phyloP scores from a whole-genome alignment of 2,113 vertebrate genomes.

The Forbesichthys papilliferus region DNA sequence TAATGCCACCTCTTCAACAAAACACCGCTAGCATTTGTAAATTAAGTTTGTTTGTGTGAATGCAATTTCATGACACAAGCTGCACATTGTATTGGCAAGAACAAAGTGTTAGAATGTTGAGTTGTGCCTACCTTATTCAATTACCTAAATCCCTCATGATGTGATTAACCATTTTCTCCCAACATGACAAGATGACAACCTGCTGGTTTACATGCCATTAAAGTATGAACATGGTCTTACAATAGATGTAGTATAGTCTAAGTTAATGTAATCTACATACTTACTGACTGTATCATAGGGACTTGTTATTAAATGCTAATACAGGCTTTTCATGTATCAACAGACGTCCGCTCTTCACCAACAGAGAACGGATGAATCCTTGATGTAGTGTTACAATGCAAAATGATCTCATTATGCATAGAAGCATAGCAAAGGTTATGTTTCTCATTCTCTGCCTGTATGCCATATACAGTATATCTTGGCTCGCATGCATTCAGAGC shows the following conservation, averaged over 20 bases:
- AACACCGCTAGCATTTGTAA: too few relatives aligned
- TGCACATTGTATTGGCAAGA: too few relatives aligned
- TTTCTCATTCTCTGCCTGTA: too few relatives aligned
- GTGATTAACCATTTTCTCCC: neutral
- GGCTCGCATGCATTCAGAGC: too few relatives aligned
- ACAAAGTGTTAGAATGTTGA: too few relatives aligned
- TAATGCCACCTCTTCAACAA: too few relatives aligned
- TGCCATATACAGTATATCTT: too few relatives aligned
- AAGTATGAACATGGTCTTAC: neutral
- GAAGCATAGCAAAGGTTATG: neutral
- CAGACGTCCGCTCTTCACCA: constrained; percentile 28
- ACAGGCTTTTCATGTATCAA: constrained; percentile 48
- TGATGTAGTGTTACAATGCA: constrained; percentile 49
- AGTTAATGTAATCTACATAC: constrained; percentile 16
- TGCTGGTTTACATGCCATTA: neutral
- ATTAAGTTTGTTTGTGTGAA: too few relatives aligned
- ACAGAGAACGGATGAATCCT: constrained; percentile 29
- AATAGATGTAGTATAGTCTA: constrained; percentile 22
- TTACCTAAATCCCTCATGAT: neutral
- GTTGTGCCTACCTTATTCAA: too few relatives aligned
- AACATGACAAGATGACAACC: neutral
- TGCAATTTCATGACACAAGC: too few relatives aligned
- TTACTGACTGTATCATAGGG: neutral
- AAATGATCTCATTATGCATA: constrained; percentile 36
- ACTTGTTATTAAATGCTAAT: constrained; percentile 37